phyloP scores from a whole-genome alignment of 2,888 invertebrate genomes.

The Bellardia pandia region DNA sequence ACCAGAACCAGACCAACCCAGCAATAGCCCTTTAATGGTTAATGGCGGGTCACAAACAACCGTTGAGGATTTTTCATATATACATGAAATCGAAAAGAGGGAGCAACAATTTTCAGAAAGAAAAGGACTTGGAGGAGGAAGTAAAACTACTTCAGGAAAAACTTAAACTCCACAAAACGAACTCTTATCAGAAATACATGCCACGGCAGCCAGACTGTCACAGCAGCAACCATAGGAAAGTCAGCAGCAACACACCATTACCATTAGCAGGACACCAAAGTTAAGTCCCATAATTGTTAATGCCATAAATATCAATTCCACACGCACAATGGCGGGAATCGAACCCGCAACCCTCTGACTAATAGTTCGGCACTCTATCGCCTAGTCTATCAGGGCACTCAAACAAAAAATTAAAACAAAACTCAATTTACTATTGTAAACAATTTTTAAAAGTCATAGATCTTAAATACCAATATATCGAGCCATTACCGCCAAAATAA shows the following conservation, averaged over 20 bases:
- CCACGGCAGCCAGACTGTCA: constrained; percentile 47
- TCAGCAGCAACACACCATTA: no score
- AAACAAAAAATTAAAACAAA: no score
- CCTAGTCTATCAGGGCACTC: no score
- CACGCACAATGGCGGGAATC: no score
- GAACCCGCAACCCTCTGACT: no score
- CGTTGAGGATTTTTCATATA: constrained; percentile 75
- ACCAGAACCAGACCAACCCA: constrained; percentile 33
- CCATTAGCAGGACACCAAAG: constrained; percentile 55
- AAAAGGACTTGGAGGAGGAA: constrained; percentile 76
- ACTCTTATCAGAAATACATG: constrained; percentile 78
- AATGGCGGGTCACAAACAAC: constrained; percentile 80
- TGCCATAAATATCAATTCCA: constrained; percentile 65
- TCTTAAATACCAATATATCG: no score
- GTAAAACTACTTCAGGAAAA: constrained; percentile 78
- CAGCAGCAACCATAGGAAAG: no score
- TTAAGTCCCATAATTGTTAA: constrained; percentile 34
- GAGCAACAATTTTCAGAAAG: constrained; percentile 73
- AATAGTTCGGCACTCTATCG: no score
- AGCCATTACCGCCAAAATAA: no score
- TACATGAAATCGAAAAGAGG: constrained; percentile 70
- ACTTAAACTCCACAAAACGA: constrained; percentile 77
- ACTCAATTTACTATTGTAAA: no score
- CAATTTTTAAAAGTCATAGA: no score
- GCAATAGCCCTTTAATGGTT: constrained; percentile 74